Evolutionary conservation across 2,888 invertebrate genomes (phyloP), one percentile per base, ranked within the genome.

Genomic region (Chrysodeixis includens): DNA sequence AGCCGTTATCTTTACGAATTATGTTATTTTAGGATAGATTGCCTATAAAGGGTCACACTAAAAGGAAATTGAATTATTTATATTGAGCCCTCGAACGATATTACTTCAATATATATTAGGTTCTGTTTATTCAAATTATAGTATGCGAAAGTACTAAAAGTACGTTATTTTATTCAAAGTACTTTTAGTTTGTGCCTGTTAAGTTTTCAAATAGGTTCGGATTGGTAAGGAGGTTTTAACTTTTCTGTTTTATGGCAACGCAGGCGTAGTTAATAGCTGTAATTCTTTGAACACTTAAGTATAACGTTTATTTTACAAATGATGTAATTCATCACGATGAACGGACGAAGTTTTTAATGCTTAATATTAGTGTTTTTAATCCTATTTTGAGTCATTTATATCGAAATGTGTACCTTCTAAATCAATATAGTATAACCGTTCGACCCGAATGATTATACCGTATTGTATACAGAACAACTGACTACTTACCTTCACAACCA

Each of bases 11-110:
- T 85, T 83, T 78, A 74, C 76, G 79, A 79, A 85, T 83, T 83
- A 81, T 88, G 84, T 90, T 90, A 83, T 89, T 88, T 89, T 89
- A 89, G 88, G 90, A 87, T 84, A 79, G 83, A 88, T 86, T 83
- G 82, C 78, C 81, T 83, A 75, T 69, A 83, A 83, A 78, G 82
- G 83, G 82, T 80, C 66, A 81, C 72, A 73, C 68, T 64, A 77
- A 74, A 78, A 81, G 79, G 76, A 83, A 86, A 85, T 83, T 81
- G 82, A 83, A 85, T 85, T 81, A 83, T 81, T 77, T 71, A 61
- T 74, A 76, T 68, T 74, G 61, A 66, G 66, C 63, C 49, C 58
- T 62, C 68, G 67, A 61, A 57, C 71, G 57, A 77, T 77, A 70
- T 79, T 66, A 68, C 66, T 72, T 67, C 35, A 69, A 78, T 78